Evolutionary conservation across 2,888 invertebrate species (phyloP).

Genomic region (Neocrepidodera transversa): DNA sequence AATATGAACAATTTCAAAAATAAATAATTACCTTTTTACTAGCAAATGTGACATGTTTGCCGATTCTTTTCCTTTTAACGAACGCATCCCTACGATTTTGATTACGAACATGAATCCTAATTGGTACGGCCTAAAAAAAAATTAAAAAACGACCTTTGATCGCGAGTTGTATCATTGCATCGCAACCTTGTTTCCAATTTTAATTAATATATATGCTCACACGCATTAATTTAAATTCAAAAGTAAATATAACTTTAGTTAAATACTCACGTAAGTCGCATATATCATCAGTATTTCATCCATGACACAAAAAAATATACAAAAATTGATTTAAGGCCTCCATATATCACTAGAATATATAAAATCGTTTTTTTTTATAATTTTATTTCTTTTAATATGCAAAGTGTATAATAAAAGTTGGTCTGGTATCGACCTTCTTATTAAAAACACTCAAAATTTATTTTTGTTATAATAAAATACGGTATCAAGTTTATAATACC

Average conservation of each 20-base stretch:
- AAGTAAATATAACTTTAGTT: background rate
- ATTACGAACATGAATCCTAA: conserved; percentile 1
- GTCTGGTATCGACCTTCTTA: no score
- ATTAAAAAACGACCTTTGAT: conserved; percentile 15
- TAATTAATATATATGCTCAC: background rate
- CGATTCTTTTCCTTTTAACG: conserved; percentile 5
- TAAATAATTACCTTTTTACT: conserved; percentile 1
- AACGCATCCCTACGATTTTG: background rate
- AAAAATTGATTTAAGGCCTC: background rate
- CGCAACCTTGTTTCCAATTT: conserved; percentile 9
- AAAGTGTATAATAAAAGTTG: no score
- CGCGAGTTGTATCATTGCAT: background rate
- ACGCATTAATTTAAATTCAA: conserved; percentile 6
- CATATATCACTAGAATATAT: background rate
- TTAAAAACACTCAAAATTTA: background rate
- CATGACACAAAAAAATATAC: conserved; percentile 7
- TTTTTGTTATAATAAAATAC: background rate
- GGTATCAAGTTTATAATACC: background rate
- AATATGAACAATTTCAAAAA: no score
- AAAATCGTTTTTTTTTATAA: no score
- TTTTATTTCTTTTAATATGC: no score
- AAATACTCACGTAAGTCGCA: conserved; percentile 26
- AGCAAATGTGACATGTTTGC: background rate
- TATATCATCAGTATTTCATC: conserved; percentile 25
- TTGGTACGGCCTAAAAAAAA: conserved; percentile 9